Base-by-base conservation (phyloP, 1,140 invertebrate species). In the Odontomachus brunneus region DNA sequence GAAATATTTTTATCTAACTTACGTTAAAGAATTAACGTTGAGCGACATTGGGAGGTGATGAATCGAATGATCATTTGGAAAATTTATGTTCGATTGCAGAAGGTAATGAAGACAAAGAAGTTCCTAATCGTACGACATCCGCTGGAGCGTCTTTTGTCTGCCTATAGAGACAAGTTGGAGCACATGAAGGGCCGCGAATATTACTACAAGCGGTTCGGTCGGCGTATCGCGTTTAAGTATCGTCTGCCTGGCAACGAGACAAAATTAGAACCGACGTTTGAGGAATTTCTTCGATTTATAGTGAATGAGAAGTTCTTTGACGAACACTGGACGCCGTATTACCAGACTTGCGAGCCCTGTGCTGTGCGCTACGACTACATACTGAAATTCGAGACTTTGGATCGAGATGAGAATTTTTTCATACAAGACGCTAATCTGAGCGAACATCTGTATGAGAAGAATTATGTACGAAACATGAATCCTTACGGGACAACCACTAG, bases 221-320 rank as follows among this genome's bases (percentile, higher is more conserved):
- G 90, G 17, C 90, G 92, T 7, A 94, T 94, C 63, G 87, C 89
- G 53, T 90, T 95, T 73, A 94, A 94, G 80, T 95, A 95, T 89
- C n/a, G 69, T 44, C 80, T 88, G 51, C 84, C 87, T n/a, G 71
- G 73, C 22, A 60, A 81, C 26, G 85, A 60, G 29, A 84, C 87
- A 7, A 86, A 67, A 49, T 48, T 88, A 17, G 94, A 96, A 89
- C 95, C 97, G 87, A 93, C 97, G 85, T 94, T 98, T 95, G 95
- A 93, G 86, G 93, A 98, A 95, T 96, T 98, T 95, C 94, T 96
- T 92, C 88, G 94, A 59, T 96, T 96, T 85, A 94, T 96, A 53
- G 88, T 91, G 9, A 86, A 87, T 19, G 92, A 92, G 73, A 90
- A 88, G 38, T 89, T 90, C 33, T 96, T 95, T 82, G 95, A 95